phyloP scores from a whole-genome alignment of 2,797 vertebrate species.

The Melanotaenia nigrans region DNA sequence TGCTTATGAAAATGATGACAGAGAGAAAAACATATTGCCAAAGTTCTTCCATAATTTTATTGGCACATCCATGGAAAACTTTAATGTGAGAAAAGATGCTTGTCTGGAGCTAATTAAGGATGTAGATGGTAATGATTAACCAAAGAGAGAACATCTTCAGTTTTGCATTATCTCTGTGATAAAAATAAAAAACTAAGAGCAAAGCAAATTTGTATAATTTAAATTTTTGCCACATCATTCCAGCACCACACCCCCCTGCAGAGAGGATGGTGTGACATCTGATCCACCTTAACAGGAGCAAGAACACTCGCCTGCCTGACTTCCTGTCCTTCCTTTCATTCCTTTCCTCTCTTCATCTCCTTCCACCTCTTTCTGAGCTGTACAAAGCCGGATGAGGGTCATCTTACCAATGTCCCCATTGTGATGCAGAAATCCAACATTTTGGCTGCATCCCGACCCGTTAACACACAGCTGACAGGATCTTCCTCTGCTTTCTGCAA shows the following conservation, averaged over 20 bases:
- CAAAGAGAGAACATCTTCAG: slow-evolving; percentile 42
- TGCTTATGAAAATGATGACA: slow-evolving; percentile 62
- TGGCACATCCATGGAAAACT: slow-evolving; percentile 25
- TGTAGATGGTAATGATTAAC: slow-evolving; percentile 44
- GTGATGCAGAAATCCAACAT: slow-evolving; percentile 70
- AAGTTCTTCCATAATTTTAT: slow-evolving; percentile 41
- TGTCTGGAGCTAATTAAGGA: slow-evolving; percentile 51
- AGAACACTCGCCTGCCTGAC: slow-evolving; percentile 50
- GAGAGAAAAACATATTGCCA: slow-evolving; percentile 50
- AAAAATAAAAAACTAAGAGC: background rate
- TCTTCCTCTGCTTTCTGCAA: slow-evolving; percentile 51
- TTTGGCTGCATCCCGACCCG: slow-evolving; percentile 69
- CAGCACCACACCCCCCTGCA: slow-evolving; percentile 20
- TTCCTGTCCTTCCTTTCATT: slow-evolving; percentile 74
- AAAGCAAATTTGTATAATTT: slow-evolving; percentile 5
- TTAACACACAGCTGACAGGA: slow-evolving; percentile 69
- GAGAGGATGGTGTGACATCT: slow-evolving; percentile 49
- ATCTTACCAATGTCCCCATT: slow-evolving; percentile 76
- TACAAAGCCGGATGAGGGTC: slow-evolving; percentile 78
- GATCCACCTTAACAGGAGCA: slow-evolving; percentile 47
- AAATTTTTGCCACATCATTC: slow-evolving; percentile 30
- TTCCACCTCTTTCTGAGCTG: slow-evolving; percentile 58
- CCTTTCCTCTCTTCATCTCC: slow-evolving; percentile 64
- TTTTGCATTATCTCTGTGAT: background rate
- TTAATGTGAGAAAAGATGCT: slow-evolving; percentile 5